Conservation (phyloP, 2,888 invertebrate genomes). For the Nephrotoma appendiculata region DNA sequence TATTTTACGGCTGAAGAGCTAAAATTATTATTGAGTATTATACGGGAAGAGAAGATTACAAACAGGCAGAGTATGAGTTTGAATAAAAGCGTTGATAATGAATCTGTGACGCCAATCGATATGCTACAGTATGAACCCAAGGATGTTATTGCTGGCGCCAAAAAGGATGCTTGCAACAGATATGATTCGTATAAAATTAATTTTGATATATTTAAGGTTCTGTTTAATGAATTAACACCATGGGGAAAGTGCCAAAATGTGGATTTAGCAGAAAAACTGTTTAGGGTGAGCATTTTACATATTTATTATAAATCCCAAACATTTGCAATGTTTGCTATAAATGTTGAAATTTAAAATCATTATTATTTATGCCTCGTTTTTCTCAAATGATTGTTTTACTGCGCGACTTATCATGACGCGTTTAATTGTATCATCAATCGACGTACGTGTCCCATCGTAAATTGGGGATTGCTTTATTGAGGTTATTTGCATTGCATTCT, state of each 20-base stretch:
- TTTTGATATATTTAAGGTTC: conserved; percentile 74
- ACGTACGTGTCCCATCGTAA: too few species aligned
- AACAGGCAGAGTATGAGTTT: conserved; percentile 14
- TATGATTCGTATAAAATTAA: conserved; percentile 80
- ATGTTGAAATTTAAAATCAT: not conserved
- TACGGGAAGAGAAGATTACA: conserved; percentile 29
- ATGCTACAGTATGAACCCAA: conserved; percentile 60
- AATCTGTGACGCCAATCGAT: conserved; percentile 18
- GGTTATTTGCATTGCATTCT: too few species aligned
- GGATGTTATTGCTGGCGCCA: conserved; percentile 31
- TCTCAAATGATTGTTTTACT: too few species aligned
- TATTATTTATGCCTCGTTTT: too few species aligned
- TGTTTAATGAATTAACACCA: conserved; percentile 76
- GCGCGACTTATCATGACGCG: too few species aligned
- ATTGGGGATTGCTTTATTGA: too few species aligned
- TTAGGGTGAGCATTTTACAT: conserved; percentile 48
- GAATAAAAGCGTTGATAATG: conserved; percentile 14
- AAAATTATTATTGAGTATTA: conserved; percentile 25
- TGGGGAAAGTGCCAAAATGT: conserved; percentile 82
- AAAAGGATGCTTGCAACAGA: conserved; percentile 63
- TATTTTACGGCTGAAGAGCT: conserved; percentile 26
- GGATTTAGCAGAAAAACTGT: conserved; percentile 71
- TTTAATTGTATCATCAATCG: too few species aligned
- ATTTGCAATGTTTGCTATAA: too few species aligned
- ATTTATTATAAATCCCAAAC: not conserved